phyloP scores from a whole-genome alignment of 2,113 vertebrate species.

The Scomber japonicus region DNA sequence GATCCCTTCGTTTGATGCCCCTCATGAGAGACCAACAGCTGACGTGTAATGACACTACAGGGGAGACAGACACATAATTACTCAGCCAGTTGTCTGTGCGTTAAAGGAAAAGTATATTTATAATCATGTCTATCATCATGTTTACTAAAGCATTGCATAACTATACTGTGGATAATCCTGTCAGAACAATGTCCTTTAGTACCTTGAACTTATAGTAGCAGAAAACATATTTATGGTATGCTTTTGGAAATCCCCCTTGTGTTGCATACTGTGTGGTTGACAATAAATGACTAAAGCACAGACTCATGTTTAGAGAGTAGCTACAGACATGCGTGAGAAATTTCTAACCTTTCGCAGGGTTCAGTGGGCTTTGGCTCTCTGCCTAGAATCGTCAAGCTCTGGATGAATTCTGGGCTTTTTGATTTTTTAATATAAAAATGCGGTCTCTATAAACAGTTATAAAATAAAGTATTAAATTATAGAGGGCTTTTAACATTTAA shows the following conservation, averaged over 20 bases:
- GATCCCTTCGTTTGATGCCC: slow-evolving; percentile 29
- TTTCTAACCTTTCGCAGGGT: slow-evolving; percentile 73
- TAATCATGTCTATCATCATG: slow-evolving; percentile 19
- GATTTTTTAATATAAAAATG: slow-evolving; percentile 31
- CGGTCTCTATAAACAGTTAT: slow-evolving; percentile 36
- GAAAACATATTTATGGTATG: not conserved
- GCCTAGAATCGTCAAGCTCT: slow-evolving; percentile 63
- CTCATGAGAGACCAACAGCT: slow-evolving; percentile 59
- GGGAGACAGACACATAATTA: slow-evolving; percentile 14
- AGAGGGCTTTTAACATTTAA: not conserved
- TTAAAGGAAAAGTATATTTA: slow-evolving; percentile 56
- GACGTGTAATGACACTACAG: slow-evolving; percentile 32
- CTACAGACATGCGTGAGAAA: slow-evolving; percentile 79
- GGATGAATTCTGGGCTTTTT: slow-evolving; percentile 40
- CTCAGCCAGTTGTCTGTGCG: slow-evolving; percentile 38
- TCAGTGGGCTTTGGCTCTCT: slow-evolving; percentile 76
- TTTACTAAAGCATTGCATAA: slow-evolving; percentile 15
- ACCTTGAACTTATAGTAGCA: not conserved
- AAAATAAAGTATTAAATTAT: slow-evolving; percentile 2
- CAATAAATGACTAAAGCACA: slow-evolving; percentile 16
- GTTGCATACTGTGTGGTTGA: slow-evolving; percentile 21
- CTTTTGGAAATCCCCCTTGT: slow-evolving; percentile 27
- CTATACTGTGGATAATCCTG: slow-evolving; percentile 14
- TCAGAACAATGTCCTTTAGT: not conserved
- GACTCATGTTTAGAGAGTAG: slow-evolving; percentile 30